These are phyloP conservation scores for Temnothorax nylanderi DNA, from an alignment of 1,140 invertebrate genomes.

Conservation along the genomic window DNA sequence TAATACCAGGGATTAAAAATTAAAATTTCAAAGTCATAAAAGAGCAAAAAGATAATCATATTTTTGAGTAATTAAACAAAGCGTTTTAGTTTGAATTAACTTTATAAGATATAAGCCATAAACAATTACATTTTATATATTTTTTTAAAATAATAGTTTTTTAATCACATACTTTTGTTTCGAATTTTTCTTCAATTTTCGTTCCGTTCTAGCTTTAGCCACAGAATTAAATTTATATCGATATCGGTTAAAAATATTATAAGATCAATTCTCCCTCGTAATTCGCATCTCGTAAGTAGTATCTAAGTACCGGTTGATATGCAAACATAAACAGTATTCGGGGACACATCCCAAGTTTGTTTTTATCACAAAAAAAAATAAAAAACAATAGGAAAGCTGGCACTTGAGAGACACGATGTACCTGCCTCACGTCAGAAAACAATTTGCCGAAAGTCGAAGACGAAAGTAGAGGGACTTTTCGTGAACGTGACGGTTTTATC, in stretches of 20 bases:
- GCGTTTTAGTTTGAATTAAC: neutral
- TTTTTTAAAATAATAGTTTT: neutral
- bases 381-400: neutral
- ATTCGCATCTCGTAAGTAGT: too few relatives aligned
- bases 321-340: neutral
- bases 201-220: neutral
- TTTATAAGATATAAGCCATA: neutral
- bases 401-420: neutral
- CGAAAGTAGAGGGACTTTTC: neutral
- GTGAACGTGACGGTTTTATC: slow-evolving; percentile 37
- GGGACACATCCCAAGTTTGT: neutral
- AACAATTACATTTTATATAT: neutral
- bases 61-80: neutral
- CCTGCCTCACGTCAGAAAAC: neutral
- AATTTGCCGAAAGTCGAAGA: slow-evolving; percentile 16
- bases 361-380: neutral
- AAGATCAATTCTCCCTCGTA: neutral
- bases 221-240: neutral
- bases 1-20: neutral
- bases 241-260: neutral
- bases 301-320: too few relatives aligned
- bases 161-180: neutral
- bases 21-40: neutral
- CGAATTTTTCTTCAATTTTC: neutral
- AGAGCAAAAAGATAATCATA: neutral